These are phyloP conservation scores for Cassiopea xamachana DNA, from an alignment of 30 jellyfish, hydroid and myxozoan genomes.

Conservation along the genomic window DNA sequence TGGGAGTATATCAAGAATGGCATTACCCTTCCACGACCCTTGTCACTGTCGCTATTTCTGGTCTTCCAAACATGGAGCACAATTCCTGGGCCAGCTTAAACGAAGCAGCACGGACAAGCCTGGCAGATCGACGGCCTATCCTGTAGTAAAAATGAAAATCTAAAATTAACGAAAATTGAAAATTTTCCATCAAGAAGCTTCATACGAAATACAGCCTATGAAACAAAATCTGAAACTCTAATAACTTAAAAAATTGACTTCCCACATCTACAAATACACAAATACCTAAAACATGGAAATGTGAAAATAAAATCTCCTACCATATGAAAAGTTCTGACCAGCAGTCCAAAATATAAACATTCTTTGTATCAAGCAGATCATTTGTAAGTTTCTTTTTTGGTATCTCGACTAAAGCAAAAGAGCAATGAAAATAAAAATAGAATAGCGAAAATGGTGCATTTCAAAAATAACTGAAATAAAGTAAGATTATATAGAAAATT, in stretches of 20 bases:
- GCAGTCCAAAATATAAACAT: slow-evolving; percentile 95
- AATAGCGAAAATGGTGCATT: not conserved
- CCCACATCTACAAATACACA: not conserved
- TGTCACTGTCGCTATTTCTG: slow-evolving; percentile 77
- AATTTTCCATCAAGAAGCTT: too few relatives aligned
- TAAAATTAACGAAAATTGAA: not conserved
- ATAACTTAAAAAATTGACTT: too few relatives aligned
- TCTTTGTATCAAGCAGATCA: slow-evolving; percentile 86
- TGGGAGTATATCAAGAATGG: not conserved
- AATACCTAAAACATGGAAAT: not conserved
- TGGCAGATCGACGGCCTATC: slow-evolving; percentile 99
- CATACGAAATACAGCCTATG: too few relatives aligned
- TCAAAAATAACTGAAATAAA: not conserved
- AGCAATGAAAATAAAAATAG: not conserved
- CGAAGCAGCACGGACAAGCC: slow-evolving; percentile 99
- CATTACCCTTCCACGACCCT: slow-evolving; percentile 93
- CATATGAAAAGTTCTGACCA: slow-evolving; percentile 98
- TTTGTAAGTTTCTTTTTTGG: slow-evolving; percentile 81
- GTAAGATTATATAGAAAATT: not conserved
- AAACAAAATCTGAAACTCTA: too few relatives aligned
- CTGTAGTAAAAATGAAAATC: slow-evolving; percentile 28
- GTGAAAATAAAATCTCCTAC: slow-evolving; percentile 39
- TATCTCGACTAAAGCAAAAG: slow-evolving; percentile 78
- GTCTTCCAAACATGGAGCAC: slow-evolving; percentile 93
- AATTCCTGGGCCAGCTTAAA: slow-evolving; percentile 95